Conservation (phyloP, 2,797 vertebrate genomes). For the Bufotes viridis region DNA sequence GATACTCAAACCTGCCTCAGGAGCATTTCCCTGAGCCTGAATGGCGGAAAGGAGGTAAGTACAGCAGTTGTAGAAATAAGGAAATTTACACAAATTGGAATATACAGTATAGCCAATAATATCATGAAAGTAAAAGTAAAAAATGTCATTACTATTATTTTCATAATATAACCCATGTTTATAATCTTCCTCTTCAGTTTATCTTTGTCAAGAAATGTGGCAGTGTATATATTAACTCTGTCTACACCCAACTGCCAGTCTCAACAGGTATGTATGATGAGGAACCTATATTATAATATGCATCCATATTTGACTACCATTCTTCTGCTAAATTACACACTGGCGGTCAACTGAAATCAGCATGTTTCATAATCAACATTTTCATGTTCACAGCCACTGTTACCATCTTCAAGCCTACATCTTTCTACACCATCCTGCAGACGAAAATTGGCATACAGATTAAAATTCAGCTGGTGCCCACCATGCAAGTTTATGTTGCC, state of each 20-base stretch:
- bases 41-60: constrained; percentile 72
- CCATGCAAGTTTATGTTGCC: constrained; percentile 73
- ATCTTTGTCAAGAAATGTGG: constrained; percentile 70
- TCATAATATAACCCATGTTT: neutral
- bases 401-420: constrained; percentile 75
- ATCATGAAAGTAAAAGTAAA: neutral
- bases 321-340: neutral
- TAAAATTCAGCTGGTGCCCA: constrained; percentile 71
- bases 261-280: constrained; percentile 69
- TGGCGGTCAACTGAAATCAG: neutral
- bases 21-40: constrained; percentile 71
- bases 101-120: no score
- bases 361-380: neutral
- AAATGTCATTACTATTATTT: neutral
- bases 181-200: constrained; percentile 61
- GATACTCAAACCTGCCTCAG: constrained; percentile 78
- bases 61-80: neutral
- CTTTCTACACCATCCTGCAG: constrained; percentile 72
- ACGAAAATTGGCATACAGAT: constrained; percentile 73
- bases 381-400: constrained; percentile 67
- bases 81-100: neutral
- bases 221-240: constrained; percentile 71
- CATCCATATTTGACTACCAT: neutral
- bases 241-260: constrained; percentile 74
- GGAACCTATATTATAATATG: neutral